Evolutionary conservation across 2,113 vertebrate genomes (phyloP), one percentile per base, ranked within the genome.

Genomic region (Amia ocellicauda): DNA sequence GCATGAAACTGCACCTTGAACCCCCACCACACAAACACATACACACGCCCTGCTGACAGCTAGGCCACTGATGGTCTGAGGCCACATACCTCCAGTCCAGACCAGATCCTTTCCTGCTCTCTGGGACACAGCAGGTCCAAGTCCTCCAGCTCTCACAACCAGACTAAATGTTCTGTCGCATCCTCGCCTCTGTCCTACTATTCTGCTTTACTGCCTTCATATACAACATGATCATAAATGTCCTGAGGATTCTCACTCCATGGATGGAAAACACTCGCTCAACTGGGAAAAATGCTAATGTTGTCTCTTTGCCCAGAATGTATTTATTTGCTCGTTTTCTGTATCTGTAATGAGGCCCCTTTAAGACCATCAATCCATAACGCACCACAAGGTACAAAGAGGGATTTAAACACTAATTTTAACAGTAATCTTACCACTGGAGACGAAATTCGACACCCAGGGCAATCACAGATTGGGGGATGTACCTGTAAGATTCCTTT

Each of bases 401-500:
- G 56, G 66, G 50, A 70, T 73, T 67, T 58, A 82, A 68, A 74
- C 81, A 70, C 84, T 74, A 53, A 71, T 68, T 75, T 72, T 43
- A 83, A 75, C 78, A 76, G 77, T 78, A 71, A 64, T 89, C 95
- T 96, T 91, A 99, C 97, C 96, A 99, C 97, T 72, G 96, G 96
- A 86, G 95, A 99, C 74, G 96, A 99, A 84, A 99, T 99, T 79
- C 97, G 93, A 86, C 97, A 99, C 78, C 95, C 96, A n/a, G 97
- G 95, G 78, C 96, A 99, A 83, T 99, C 97, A 84, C 97, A 99
- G 92, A 99, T 99, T 41, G 96, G 97, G 85, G 97, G 96, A 84
- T 99, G 96, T 89, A 99, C 97, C 91, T 99, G 97, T 90, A 99
- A 95, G 84, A 99, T 96, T 88, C 97, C 96, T 91, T 98, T 99